phyloP scores from a whole-genome alignment of 2,797 vertebrate species.

The Miichthys miiuy region DNA sequence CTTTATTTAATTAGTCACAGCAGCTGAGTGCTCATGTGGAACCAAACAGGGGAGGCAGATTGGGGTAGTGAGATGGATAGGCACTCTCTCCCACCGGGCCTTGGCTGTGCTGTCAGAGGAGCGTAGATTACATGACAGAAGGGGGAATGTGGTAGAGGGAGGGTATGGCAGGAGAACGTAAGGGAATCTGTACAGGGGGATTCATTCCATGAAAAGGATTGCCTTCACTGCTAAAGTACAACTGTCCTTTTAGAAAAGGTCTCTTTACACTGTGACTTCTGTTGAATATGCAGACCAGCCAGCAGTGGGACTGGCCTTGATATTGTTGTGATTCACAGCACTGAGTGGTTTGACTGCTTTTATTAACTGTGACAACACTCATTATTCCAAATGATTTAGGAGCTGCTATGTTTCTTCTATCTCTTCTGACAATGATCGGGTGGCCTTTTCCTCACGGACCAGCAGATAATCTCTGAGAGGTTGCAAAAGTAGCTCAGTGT shows the following conservation, averaged over 20 bases:
- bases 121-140: constrained; percentile 80
- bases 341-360: constrained; percentile 60
- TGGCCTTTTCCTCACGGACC: constrained; percentile 64
- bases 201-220: constrained; percentile 62
- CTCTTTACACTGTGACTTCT: constrained; percentile 47
- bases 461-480: constrained; percentile 69
- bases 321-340: constrained; percentile 58
- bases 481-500: constrained; percentile 39
- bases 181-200: constrained; percentile 64
- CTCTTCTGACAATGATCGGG: constrained; percentile 72
- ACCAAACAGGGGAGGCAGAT: constrained; percentile 81
- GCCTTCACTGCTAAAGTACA: constrained; percentile 48
- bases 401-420: constrained; percentile 53
- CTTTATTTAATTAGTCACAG: constrained; percentile 86
- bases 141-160: constrained; percentile 41
- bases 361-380: constrained; percentile 75
- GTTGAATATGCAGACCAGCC: constrained; percentile 55
- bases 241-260: constrained; percentile 28
- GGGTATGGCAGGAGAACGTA: constrained; percentile 62
- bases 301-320: constrained; percentile 5
- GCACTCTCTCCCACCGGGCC: constrained; percentile 78
- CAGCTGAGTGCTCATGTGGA: constrained; percentile 84
- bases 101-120: constrained; percentile 76
- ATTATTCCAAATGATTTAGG: constrained; percentile 79
- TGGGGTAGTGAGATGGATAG: constrained; percentile 81